Evolutionary conservation across 2,888 invertebrate genomes (phyloP).

Genomic region (Frankliniella intonsa): DNA sequence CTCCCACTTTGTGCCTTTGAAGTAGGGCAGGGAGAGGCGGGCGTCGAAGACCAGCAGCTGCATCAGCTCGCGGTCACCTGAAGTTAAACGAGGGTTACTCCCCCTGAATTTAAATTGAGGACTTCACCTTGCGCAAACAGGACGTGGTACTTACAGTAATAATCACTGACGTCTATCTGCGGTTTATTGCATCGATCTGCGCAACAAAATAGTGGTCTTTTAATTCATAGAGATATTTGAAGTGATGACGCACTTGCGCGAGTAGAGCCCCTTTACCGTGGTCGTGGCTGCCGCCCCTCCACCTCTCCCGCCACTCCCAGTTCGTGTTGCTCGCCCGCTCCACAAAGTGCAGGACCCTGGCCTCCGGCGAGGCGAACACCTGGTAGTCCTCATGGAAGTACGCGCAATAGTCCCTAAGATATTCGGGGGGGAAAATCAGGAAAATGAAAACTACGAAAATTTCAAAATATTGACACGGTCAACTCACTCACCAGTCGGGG

Average conservation of each 20-base stretch:
- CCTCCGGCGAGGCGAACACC: conserved; percentile 67
- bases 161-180: conserved; percentile 61
- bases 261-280: background rate
- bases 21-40: conserved; percentile 59
- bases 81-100: conserved; percentile 21
- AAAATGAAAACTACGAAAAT: too few species aligned
- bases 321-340: conserved; percentile 55
- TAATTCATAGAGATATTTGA: too few species aligned
- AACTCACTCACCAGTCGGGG: conserved; percentile 66
- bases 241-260: too few species aligned
- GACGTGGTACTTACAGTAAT: conserved; percentile 53
- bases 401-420: conserved; percentile 74
- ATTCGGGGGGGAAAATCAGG: background rate
- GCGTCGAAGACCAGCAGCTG: conserved; percentile 85
- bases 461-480: background rate
- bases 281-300: background rate
- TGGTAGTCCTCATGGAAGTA: conserved; percentile 78
- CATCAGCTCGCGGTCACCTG: conserved; percentile 69
- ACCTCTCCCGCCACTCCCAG: conserved; percentile 50
- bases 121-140: background rate
- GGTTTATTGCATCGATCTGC: conserved; percentile 61
- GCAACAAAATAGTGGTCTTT: conserved; percentile 36
- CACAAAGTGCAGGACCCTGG: conserved; percentile 70
- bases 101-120: conserved; percentile 3
- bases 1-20: conserved; percentile 40